phyloP scores from a whole-genome alignment of 2,888 invertebrate species.

The Mantis religiosa region DNA sequence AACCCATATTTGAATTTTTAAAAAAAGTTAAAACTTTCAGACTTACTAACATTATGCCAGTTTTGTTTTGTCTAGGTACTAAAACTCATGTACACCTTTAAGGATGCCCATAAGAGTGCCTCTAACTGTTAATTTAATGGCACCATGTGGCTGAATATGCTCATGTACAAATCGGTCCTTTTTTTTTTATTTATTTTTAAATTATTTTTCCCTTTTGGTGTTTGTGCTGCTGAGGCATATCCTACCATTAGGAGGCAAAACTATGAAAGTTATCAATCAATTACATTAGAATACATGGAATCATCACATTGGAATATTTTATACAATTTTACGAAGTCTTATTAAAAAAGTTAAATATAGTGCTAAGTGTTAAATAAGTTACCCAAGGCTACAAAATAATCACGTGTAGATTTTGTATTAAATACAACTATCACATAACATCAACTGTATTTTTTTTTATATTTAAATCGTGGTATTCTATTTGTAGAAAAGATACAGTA shows the following conservation, averaged over 20 bases:
- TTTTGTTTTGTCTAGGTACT: conserved; percentile 3
- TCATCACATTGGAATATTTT: conserved; percentile 37
- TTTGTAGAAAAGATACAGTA: conserved; percentile 36
- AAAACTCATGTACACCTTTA: not conserved
- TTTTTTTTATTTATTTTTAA: conserved; percentile 20
- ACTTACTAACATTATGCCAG: conserved; percentile 19
- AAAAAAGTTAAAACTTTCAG: conserved; percentile 24
- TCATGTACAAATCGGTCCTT: conserved; percentile 8
- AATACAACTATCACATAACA: conserved; percentile 38
- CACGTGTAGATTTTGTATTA: conserved; percentile 38
- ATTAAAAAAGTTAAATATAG: conserved; percentile 36
- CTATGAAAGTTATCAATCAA: conserved; percentile 30
- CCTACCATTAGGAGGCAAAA: conserved; percentile 29
- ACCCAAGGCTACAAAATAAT: conserved; percentile 38
- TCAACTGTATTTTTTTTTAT: conserved; percentile 34
- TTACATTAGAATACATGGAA: conserved; percentile 33
- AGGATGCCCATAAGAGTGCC: not conserved
- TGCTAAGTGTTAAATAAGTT: conserved; percentile 37
- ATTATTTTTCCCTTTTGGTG: conserved; percentile 15
- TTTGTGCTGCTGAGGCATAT: conserved; percentile 29
- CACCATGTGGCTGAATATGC: not conserved
- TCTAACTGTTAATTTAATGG: conserved; percentile 8
- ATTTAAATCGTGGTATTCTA: conserved; percentile 32
- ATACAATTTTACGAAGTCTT: conserved; percentile 36
- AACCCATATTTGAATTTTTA: conserved; percentile 6